Percentiles rank a stretch among this genome's conserved stretches.
Evolutionary conservation across 1,140 invertebrate species (phyloP).

Genomic region (Argopecten irradians): DNA sequence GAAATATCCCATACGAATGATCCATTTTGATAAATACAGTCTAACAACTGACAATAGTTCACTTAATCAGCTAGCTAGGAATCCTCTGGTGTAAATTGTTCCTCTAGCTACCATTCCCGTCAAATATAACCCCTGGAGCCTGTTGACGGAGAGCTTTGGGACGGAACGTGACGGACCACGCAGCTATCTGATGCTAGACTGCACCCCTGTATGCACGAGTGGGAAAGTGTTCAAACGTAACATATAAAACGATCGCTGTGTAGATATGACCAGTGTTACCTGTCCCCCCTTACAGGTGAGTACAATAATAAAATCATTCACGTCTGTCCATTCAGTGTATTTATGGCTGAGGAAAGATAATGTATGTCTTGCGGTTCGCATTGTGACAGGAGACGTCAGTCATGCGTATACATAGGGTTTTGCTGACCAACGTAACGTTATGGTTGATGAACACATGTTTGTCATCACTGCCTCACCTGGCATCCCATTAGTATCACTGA

Average conservation of each 20-base stretch:
- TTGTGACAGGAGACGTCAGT: not conserved
- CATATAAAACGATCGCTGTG: not conserved
- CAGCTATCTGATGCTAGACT: not conserved
- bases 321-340: not conserved
- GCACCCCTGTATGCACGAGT: not conserved
- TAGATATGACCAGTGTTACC: not conserved
- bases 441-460: not conserved
- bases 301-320: not conserved
- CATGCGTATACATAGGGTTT: not conserved
- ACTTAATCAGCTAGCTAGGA: not conserved
- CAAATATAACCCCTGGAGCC: not conserved
- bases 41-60: not conserved
- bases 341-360: not conserved
- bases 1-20: not conserved
- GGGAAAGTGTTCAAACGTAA: slow-evolving; percentile 22
- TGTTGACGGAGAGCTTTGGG: not conserved
- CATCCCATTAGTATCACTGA: not conserved
- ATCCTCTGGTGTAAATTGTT: not conserved
- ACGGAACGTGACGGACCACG: not conserved
- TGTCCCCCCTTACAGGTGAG: not conserved
- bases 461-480: not conserved
- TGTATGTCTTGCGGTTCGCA: not conserved
- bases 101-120: not conserved
- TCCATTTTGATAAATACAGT: not conserved
- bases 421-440: not conserved